Conservation (phyloP, 2,113 vertebrate genomes). For the Grammomys dolichurus region DNA sequence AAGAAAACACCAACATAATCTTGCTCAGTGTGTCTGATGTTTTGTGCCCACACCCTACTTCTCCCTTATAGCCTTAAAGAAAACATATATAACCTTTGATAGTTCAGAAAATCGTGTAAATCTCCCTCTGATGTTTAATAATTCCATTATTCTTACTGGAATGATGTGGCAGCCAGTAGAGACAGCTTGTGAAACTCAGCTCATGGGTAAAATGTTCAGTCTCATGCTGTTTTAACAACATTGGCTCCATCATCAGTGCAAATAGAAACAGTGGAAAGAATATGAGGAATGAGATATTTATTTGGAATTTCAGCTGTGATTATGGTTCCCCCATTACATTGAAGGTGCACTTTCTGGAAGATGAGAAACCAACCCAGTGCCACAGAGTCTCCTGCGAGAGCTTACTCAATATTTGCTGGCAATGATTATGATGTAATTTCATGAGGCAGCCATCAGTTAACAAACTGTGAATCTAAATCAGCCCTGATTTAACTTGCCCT, state of each 20-base stretch:
- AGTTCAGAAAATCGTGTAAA: conserved; percentile 73
- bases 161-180: conserved; percentile 74
- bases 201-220: conserved; percentile 73
- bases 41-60: conserved; percentile 61
- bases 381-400: conserved; percentile 23
- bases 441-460: conserved; percentile 49
- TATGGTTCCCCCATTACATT: conserved; percentile 45
- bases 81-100: conserved; percentile 67
- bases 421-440: conserved; percentile 71
- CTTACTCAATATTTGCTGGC: conserved; percentile 62
- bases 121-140: conserved; percentile 78
- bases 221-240: conserved; percentile 78
- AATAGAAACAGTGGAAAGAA: conserved; percentile 80
- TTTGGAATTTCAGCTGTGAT: conserved; percentile 70
- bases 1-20: conserved; percentile 55
- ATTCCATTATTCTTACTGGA: conserved; percentile 76
- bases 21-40: conserved; percentile 24
- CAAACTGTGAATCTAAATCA: conserved; percentile 67
- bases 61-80: conserved; percentile 68
- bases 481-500: conserved; percentile 69
- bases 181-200: conserved; percentile 76
- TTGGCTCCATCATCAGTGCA: conserved; percentile 74
- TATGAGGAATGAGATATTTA: conserved; percentile 67
- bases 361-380: not conserved
- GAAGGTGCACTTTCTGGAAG: conserved; percentile 58